These are phyloP conservation scores for Adelphocoris suturalis DNA, from an alignment of 2,888 invertebrate genomes.

Conservation along the genomic window DNA sequence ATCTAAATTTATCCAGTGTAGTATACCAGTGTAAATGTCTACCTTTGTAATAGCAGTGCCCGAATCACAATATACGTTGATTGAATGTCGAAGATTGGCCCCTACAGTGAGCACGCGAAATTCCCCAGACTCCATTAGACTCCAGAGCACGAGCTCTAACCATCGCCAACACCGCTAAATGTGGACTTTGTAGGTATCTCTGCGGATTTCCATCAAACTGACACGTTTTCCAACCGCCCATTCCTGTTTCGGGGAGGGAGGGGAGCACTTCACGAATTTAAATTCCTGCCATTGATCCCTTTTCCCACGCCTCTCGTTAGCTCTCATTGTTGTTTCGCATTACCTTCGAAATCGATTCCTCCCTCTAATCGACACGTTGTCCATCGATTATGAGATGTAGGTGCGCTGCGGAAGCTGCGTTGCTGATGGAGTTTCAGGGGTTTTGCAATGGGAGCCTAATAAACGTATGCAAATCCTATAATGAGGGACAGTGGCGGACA, in stretches of 20 bases:
- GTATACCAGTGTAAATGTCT: too few species aligned
- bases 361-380: neutral
- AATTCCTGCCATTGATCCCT: neutral
- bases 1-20: too few species aligned
- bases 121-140: slow-evolving; percentile 10
- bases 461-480: slow-evolving; percentile 1
- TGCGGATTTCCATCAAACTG: slow-evolving; percentile 21
- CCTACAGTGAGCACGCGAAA: neutral
- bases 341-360: neutral
- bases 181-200: slow-evolving; percentile 8
- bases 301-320: neutral
- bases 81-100: neutral
- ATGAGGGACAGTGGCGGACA: neutral
- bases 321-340: slow-evolving; percentile 1
- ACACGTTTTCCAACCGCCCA: slow-evolving; percentile 23
- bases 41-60: too few species aligned
- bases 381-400: neutral
- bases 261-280: neutral
- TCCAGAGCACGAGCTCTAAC: neutral
- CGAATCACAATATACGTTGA: neutral
- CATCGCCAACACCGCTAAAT: neutral
- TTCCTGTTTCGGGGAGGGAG: neutral
- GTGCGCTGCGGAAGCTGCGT: neutral
- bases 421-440: neutral
- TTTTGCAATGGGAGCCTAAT: neutral